These are phyloP conservation scores for Montipora sp. DNA, from an alignment of 64 coral and sea anemone species.

Conservation along the genomic window DNA sequence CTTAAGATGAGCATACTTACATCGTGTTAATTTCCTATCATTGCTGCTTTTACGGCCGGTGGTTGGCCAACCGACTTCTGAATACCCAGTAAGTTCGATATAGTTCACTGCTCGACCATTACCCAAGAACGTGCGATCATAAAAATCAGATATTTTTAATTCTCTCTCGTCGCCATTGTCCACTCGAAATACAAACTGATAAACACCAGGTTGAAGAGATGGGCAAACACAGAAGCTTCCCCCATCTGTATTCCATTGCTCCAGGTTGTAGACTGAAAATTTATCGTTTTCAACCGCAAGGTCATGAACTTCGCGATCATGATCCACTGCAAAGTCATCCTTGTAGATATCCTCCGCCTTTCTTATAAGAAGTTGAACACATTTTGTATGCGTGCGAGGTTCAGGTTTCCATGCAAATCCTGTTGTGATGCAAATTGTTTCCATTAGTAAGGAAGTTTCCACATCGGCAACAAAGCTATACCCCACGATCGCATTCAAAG, in stretches of 20 bases:
- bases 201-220: constrained; percentile 38
- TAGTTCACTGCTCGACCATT: constrained; percentile 42
- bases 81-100: constrained; percentile 9
- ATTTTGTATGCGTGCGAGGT: background rate
- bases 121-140: constrained; percentile 5
- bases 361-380: constrained; percentile 27
- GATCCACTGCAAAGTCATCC: background rate
- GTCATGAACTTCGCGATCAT: background rate
- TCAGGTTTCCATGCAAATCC: constrained; percentile 44
- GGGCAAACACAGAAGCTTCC: constrained; percentile 39
- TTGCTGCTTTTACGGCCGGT: background rate
- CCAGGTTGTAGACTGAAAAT: constrained; percentile 12
- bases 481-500: too few species aligned
- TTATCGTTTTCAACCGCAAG: background rate
- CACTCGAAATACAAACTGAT: constrained; percentile 44
- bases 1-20: background rate
- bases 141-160: constrained; percentile 35
- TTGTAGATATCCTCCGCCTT: constrained; percentile 33
- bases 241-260: constrained; percentile 44
- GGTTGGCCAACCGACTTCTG: background rate
- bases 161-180: constrained; percentile 16
- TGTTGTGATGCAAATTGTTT: background rate
- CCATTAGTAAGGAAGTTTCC: background rate
- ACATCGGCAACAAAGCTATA: background rate
- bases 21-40: background rate